Conservation (phyloP, 2,888 invertebrate genomes). For the Tipula helvola region DNA sequence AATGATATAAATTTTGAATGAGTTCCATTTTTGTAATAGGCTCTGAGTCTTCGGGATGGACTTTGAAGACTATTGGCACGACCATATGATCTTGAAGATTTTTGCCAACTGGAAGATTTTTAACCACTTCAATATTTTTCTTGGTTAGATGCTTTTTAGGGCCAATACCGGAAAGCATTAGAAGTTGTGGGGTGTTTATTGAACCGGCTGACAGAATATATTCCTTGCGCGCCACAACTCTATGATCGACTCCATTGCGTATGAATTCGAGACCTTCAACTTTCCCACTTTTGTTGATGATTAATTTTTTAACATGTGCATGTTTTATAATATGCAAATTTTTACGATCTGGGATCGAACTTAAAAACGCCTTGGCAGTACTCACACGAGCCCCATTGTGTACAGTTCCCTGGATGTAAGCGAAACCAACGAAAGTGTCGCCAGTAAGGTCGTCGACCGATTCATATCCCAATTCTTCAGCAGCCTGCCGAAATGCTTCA, state of each 20-base stretch:
- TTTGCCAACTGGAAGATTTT: conserved; percentile 44
- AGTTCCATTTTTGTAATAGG: conserved; percentile 14
- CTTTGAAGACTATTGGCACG: conserved; percentile 29
- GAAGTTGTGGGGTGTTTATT: conserved; percentile 28
- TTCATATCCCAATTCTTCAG: conserved; percentile 48
- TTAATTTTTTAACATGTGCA: conserved; percentile 16
- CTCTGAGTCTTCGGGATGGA: conserved; percentile 28
- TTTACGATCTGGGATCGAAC: conserved; percentile 30
- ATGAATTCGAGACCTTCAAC: conserved; percentile 13
- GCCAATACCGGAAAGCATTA: conserved; percentile 32
- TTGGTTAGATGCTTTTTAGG: conserved; percentile 21
- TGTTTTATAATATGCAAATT: conserved; percentile 25
- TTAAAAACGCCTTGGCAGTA: conserved; percentile 55
- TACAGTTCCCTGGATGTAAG: conserved; percentile 51
- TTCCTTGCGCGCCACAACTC: conserved; percentile 22
- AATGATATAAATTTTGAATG: conserved; percentile 30
- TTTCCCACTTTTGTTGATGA: conserved; percentile 11
- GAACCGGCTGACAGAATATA: conserved; percentile 29
- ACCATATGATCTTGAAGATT: conserved; percentile 72
- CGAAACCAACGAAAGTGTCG: conserved; percentile 52
- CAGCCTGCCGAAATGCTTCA: conserved; percentile 48
- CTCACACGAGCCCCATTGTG: conserved; percentile 56
- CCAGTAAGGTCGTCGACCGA: conserved; percentile 50
- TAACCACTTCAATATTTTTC: conserved; percentile 21
- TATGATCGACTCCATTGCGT: conserved; percentile 14